Base-by-base conservation (phyloP, 2,113 vertebrate genomes). In the Oceanodroma tethys region DNA sequence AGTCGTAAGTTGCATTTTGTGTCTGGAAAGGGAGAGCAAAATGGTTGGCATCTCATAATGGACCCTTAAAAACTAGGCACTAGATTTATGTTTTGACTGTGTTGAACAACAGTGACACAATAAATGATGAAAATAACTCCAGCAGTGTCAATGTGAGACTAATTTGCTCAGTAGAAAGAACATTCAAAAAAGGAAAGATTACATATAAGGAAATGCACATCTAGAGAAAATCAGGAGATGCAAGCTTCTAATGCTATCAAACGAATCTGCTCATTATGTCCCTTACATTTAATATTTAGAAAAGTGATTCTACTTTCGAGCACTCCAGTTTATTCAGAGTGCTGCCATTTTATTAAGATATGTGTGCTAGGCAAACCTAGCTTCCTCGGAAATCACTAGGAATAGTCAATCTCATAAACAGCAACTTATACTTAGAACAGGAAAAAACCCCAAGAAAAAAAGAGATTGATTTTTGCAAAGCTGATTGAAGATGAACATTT, bases 101-200 rank as follows among this genome's bases (percentile, higher is more conserved):
- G 43, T 92, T 94, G 78, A 93, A 40, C 52, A 76, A 72, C 18
- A 50, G 12, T 87, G 60, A 78, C 36, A 79, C 2, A 17, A 95
- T 20, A 95, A 96, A 88, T 66, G 34, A 59, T 82, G n/a, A 95
- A 94, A 88, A 94, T 78, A 93, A 82, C 11, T 18, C 13, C 32
- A 85, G 30, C 6, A 45, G 36, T 29, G 23, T n/a, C 9, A 87
- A 91, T 38, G 6, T 60, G 25, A 91, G 36, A 93, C 78, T 89
- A 66, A 81, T 85, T 79, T 94, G 14, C 27, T 74, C 27, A 56
- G 47, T 62, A 60, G 81, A 95, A 93, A 72, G 68, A 72, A 38
- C 34, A 45, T 59, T 93, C 63, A 58, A 82, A 95, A 88, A 81
- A 32, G 15, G 53, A 92, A 81, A 68, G 12, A 36, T 86, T 84